These are phyloP conservation scores for Pararge aegeria DNA, from an alignment of 1,140 invertebrate genomes.

Conservation along the genomic window DNA sequence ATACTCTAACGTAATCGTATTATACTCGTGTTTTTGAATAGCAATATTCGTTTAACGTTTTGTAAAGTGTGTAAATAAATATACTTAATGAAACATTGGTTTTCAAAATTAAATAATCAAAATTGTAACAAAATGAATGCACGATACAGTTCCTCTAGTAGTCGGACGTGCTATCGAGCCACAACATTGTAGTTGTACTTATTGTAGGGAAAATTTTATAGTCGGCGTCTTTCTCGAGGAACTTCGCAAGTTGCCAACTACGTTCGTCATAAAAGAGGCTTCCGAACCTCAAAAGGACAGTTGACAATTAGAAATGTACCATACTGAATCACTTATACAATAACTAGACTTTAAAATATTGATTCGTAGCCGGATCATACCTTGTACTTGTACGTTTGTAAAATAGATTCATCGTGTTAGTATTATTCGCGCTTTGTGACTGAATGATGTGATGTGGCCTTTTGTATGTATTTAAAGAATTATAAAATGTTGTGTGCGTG, in stretches of 20 bases:
- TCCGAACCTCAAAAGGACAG: slow-evolving; percentile 38
- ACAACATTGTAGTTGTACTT: slow-evolving; percentile 50
- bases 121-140: slow-evolving; percentile 70
- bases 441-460: slow-evolving; percentile 79
- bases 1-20: slow-evolving; percentile 52
- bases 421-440: slow-evolving; percentile 70
- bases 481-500: slow-evolving; percentile 63
- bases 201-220: slow-evolving; percentile 36
- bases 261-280: slow-evolving; percentile 48
- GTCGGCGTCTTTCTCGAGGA: slow-evolving; percentile 56
- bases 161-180: slow-evolving; percentile 68
- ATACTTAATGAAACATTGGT: slow-evolving; percentile 44
- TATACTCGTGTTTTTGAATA: slow-evolving; percentile 38
- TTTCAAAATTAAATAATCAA: slow-evolving; percentile 41
- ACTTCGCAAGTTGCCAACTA: slow-evolving; percentile 46
- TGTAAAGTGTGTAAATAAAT: slow-evolving; percentile 59
- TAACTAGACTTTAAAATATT: slow-evolving; percentile 45
- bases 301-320: slow-evolving; percentile 53
- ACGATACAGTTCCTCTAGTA: slow-evolving; percentile 78
- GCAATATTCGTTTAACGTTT: slow-evolving; percentile 50
- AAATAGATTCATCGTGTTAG: slow-evolving; percentile 26
- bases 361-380: slow-evolving; percentile 18
- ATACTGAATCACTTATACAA: slow-evolving; percentile 59
- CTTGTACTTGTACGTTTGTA: slow-evolving; percentile 21
- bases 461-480: slow-evolving; percentile 69